These are phyloP conservation scores for Clytia hemisphaerica DNA, from an alignment of 30 jellyfish, hydroid and myxozoan genomes.

Conservation along the genomic window DNA sequence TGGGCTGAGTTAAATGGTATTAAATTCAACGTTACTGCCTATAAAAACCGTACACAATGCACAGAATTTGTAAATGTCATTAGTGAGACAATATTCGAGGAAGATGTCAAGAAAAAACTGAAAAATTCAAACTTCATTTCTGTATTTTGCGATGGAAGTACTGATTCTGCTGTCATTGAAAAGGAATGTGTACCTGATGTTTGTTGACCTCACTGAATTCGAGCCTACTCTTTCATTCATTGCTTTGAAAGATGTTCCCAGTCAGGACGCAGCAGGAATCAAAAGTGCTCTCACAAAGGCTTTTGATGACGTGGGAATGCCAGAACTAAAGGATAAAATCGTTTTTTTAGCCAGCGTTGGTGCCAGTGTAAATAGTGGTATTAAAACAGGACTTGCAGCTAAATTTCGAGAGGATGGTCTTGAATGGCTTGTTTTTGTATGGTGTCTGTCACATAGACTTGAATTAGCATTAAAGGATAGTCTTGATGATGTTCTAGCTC, in stretches of 20 bases:
- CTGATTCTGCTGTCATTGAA: neutral
- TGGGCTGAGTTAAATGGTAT: too few species aligned
- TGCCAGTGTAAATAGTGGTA: constrained; percentile 6
- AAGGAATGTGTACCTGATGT: neutral
- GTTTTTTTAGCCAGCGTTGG: constrained; percentile 13
- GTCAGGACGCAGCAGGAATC: constrained; percentile 9
- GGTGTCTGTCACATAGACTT: neutral
- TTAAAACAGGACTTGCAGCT: neutral
- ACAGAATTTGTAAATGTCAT: too few species aligned
- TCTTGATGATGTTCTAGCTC: neutral
- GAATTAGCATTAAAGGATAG: neutral
- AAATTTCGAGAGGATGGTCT: neutral
- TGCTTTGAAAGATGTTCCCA: constrained; percentile 9
- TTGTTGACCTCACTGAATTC: neutral
- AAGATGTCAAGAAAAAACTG: too few species aligned
- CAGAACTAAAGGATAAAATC: neutral
- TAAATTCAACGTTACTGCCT: too few species aligned
- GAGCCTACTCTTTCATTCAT: constrained; percentile 1
- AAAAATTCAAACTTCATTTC: neutral
- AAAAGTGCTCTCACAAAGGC: neutral
- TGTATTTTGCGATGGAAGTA: neutral
- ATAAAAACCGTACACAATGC: too few species aligned
- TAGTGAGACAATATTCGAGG: too few species aligned
- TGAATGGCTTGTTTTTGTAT: neutral
- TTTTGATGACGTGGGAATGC: neutral